These are phyloP conservation scores for Colletes collaris DNA, from an alignment of 2,888 invertebrate species.

Conservation along the genomic window DNA sequence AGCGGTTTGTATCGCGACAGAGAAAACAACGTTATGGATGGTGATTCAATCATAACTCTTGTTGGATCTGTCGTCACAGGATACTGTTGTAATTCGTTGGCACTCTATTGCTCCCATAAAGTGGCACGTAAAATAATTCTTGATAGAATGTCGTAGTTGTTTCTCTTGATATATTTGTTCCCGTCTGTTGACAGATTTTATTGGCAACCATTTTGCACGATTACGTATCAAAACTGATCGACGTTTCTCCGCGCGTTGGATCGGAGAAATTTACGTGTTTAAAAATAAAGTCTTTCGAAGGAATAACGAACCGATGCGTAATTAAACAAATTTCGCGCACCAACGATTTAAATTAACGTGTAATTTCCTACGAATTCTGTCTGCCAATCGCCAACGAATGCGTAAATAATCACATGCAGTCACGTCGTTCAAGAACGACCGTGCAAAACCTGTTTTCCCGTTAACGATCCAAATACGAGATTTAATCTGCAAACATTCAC, in stretches of 20 bases:
- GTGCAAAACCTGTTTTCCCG: slow-evolving; percentile 16
- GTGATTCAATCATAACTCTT: slow-evolving; percentile 59
- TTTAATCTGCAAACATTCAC: neutral
- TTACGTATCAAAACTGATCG: neutral
- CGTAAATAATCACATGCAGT: slow-evolving; percentile 11
- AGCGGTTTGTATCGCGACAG: slow-evolving; percentile 23
- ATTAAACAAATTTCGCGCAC: neutral
- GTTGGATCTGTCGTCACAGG: slow-evolving; percentile 43
- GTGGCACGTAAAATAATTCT: slow-evolving; percentile 20
- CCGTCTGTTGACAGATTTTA: neutral
- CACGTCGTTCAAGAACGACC: slow-evolving; percentile 3
- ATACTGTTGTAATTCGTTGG: slow-evolving; percentile 11
- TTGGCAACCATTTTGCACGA: neutral
- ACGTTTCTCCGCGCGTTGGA: neutral
- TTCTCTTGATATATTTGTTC: slow-evolving; percentile 2
- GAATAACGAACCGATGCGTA: neutral
- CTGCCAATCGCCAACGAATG: slow-evolving; percentile 4
- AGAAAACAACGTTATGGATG: slow-evolving; percentile 60
- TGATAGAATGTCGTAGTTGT: neutral
- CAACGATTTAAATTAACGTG: neutral
- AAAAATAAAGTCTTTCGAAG: neutral
- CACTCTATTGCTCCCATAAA: slow-evolving; percentile 9
- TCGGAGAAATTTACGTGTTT: neutral
- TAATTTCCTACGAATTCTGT: neutral
- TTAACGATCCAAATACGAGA: neutral